These are phyloP conservation scores for Physella acuta DNA, from an alignment of 1,140 invertebrate species.

Conservation along the genomic window DNA sequence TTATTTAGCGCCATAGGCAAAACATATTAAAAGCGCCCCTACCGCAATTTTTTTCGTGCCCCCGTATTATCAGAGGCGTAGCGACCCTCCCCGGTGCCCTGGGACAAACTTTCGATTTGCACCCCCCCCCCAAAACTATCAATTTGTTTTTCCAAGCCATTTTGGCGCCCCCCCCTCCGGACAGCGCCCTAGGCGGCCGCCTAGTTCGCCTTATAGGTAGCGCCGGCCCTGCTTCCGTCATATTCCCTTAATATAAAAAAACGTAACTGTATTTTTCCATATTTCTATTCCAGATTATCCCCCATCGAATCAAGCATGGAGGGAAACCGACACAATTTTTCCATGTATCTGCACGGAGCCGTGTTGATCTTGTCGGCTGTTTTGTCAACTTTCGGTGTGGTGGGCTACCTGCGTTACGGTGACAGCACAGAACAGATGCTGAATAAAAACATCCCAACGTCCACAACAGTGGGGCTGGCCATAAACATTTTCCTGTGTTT, in stretches of 20 bases:
- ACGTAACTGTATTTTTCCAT: not conserved
- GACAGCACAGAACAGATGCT: slow-evolving; percentile 49
- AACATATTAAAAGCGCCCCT: too few relatives aligned
- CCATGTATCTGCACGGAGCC: slow-evolving; percentile 47
- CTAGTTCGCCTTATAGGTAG: too few relatives aligned
- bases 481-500: slow-evolving; percentile 52
- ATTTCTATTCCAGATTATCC: slow-evolving; percentile 43
- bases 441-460: slow-evolving; percentile 44
- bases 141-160: too few relatives aligned
- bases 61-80: too few relatives aligned
- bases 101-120: too few relatives aligned
- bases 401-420: slow-evolving; percentile 55
- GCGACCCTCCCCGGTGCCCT: too few relatives aligned
- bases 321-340: slow-evolving; percentile 53
- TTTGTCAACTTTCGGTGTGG: slow-evolving; percentile 47
- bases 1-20: too few relatives aligned
- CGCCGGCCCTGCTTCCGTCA: too few relatives aligned
- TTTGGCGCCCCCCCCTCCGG: too few relatives aligned
- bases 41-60: too few relatives aligned
- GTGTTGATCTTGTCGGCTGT: slow-evolving; percentile 38
- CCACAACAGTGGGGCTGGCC: slow-evolving; percentile 30
- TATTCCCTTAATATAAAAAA: not conserved
- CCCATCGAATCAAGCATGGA: slow-evolving; percentile 58
- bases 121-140: too few relatives aligned
- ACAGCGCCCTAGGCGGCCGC: too few relatives aligned